Base-by-base conservation (phyloP, 64 coral and sea anemone genomes). In the Montipora cactus region DNA sequence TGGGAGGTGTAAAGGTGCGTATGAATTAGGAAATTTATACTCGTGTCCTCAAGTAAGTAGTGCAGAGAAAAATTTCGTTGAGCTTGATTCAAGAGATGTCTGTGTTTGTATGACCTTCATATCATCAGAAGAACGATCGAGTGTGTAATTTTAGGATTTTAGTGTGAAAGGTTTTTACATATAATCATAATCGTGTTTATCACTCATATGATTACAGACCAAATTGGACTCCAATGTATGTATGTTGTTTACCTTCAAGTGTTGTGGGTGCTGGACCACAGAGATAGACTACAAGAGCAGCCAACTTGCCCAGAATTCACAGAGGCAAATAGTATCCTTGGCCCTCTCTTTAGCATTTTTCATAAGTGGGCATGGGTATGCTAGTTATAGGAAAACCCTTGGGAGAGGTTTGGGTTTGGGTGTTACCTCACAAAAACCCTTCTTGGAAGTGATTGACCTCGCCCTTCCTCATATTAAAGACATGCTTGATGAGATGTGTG, bases 321-420 rank as follows among this genome's bases (percentile, higher is more conserved):
- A 83, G 53, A 5, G 76, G 59, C 45, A 69, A 11, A 18, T 88
- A 76, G 92, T 88, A 50, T 79, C 92, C 84, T 88, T 94, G 37
- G 75, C 92, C 59, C 78, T 94, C 16, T 94, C 81, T 10, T 92
- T 84, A 79, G 84, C 62, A 88, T 88, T 93, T 87, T 88, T 44
- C 51, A 74, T 88, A 8, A 85, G 84, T 72, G 84, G 92, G 15
- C 75, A 94, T 87, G 84, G 67, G 11, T 94, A 88, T 78, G 61
- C 76, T n/a, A 52, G 59, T 18, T 89, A 81, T 81, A 5, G n/a
- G 3, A 94, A 81, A 73, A 88, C 83, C 25, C 12, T 94, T 72
- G 83, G 84, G 75, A 88, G 20, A 84, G 77, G 76, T 51, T 45
- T 93, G 16, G 64, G 84, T 8, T 67, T 93, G 75, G 83, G 59